Percentiles rank a stretch among this genome's conserved stretches.
Conservation (phyloP, 1,140 invertebrate species). For the Bombyx mandarina region DNA sequence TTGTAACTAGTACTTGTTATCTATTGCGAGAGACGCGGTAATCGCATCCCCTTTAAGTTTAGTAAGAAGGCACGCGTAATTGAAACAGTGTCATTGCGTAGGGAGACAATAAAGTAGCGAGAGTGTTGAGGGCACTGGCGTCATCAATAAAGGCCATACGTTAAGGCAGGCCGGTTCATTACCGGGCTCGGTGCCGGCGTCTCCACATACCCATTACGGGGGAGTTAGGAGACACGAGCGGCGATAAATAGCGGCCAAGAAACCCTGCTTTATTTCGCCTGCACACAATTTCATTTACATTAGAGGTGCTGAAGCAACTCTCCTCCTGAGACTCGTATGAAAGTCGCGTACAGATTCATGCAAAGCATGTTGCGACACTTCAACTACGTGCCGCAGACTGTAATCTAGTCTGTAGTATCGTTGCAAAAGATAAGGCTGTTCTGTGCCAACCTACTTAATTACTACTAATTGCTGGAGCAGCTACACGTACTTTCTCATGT, state of each 20-base stretch:
- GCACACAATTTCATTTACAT: slow-evolving; percentile 68
- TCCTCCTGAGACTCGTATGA: slow-evolving; percentile 53
- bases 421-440: slow-evolving; percentile 29
- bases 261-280: slow-evolving; percentile 63
- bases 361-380: slow-evolving; percentile 56
- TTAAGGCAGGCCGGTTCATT: slow-evolving; percentile 57
- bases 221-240: slow-evolving; percentile 59
- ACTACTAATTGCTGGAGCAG: slow-evolving; percentile 62
- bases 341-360: slow-evolving; percentile 63
- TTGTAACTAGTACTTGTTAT: neutral
- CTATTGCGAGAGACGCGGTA: slow-evolving; percentile 3
- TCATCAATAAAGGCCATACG: slow-evolving; percentile 62
- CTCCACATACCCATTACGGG: slow-evolving; percentile 53
- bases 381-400: slow-evolving; percentile 42
- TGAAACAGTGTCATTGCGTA: slow-evolving; percentile 35
- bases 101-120: slow-evolving; percentile 40
- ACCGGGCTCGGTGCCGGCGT: slow-evolving; percentile 31
- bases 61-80: slow-evolving; percentile 40
- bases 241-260: slow-evolving; percentile 59
- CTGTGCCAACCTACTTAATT: slow-evolving; percentile 53
- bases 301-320: slow-evolving; percentile 54
- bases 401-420: slow-evolving; percentile 52
- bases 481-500: slow-evolving; percentile 20
- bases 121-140: slow-evolving; percentile 29
- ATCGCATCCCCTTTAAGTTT: slow-evolving; percentile 28